Evolutionary conservation across 92 coral and sea anemone species (phyloP).

Genomic region (Paragorgia papillata): DNA sequence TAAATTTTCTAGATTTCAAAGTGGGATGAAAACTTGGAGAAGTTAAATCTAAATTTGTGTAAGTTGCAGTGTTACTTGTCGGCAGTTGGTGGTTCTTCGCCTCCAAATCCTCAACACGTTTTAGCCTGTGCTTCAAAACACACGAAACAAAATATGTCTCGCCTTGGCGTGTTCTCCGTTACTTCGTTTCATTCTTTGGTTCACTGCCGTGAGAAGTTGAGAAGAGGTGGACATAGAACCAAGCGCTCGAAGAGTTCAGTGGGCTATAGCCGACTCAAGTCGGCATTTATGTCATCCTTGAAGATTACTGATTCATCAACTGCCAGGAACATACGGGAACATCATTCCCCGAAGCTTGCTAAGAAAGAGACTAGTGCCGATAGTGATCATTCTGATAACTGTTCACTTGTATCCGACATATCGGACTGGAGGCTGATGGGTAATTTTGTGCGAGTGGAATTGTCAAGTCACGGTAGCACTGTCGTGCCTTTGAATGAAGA

Average conservation of each 20-base stretch:
- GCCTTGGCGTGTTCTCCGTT: constrained; percentile 90
- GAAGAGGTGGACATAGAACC: constrained; percentile 42
- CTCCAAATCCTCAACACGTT: constrained; percentile 92
- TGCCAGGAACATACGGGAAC: constrained; percentile 86
- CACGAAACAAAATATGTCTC: constrained; percentile 84
- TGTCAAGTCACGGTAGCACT: constrained; percentile 86
- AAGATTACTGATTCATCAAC: constrained; percentile 85
- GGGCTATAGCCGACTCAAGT: constrained; percentile 81
- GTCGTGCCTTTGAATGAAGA: constrained; percentile 80
- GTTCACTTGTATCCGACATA: constrained; percentile 75
- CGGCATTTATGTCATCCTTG: constrained; percentile 83
- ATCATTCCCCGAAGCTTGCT: constrained; percentile 63
- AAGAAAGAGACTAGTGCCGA: constrained; percentile 53
- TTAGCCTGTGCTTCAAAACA: constrained; percentile 84
- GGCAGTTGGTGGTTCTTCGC: constrained; percentile 82
- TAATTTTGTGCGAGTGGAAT: constrained; percentile 77
- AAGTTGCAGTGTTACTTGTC: constrained; percentile 88
- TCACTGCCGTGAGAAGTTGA: constrained; percentile 74
- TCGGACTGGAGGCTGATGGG: constrained; percentile 95
- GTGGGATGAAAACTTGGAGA: constrained; percentile 93
- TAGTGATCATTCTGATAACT: constrained; percentile 48
- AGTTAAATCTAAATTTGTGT: constrained; percentile 70
- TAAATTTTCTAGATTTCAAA: constrained; percentile 70
- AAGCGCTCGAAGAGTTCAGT: constrained; percentile 82
- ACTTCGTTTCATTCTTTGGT: constrained; percentile 93